Evolutionary conservation across 2,113 vertebrate genomes (phyloP).

Genomic region (Oceanites oceanicus): DNA sequence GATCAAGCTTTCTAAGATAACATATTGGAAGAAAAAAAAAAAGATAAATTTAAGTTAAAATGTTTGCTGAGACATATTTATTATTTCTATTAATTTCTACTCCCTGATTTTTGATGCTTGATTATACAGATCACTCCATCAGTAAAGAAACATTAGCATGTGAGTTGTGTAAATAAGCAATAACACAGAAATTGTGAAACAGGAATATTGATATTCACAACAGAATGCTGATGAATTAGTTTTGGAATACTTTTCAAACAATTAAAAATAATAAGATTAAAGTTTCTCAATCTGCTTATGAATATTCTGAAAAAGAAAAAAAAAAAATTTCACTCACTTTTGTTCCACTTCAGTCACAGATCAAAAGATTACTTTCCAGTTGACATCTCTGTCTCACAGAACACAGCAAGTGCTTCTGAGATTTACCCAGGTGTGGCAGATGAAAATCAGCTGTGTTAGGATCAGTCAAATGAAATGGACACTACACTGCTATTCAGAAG

Average conservation of each 20-base stretch:
- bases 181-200: not conserved
- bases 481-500: not conserved
- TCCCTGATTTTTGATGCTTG: not conserved
- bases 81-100: not conserved
- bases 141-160: not conserved
- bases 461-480: not conserved
- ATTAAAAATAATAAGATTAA: not conserved
- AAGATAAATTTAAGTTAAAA: not conserved
- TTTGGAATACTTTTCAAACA: not conserved
- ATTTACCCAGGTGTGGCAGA: not conserved
- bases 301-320: not conserved
- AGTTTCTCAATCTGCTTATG: not conserved
- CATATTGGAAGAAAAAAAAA: not conserved
- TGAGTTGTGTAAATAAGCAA: not conserved
- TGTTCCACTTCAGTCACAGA: not conserved
- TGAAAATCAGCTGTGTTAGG: not conserved
- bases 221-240: not conserved
- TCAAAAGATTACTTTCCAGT: not conserved
- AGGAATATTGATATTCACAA: not conserved
- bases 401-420: not conserved
- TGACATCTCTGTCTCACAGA: not conserved
- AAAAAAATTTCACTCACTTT: not conserved
- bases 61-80: not conserved
- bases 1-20: not conserved
- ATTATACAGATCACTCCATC: not conserved